Percentiles rank a stretch among this genome's conserved stretches.
Conservation (phyloP, 2,797 vertebrate species). For the Nannoperca obscura region DNA sequence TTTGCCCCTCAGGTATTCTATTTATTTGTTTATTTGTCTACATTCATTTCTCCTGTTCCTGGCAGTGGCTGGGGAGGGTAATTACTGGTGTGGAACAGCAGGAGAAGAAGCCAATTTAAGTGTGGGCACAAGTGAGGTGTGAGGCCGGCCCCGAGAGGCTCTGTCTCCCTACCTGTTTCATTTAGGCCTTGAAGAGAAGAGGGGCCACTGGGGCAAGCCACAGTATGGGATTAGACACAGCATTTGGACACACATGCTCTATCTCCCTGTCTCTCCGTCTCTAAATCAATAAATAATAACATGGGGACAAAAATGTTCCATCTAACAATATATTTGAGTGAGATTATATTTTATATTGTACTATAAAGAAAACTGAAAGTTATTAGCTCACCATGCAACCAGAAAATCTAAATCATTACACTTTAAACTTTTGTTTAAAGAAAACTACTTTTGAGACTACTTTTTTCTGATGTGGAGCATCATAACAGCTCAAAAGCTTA, state of each 20-base stretch:
- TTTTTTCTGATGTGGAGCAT: background rate
- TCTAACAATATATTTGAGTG: constrained; percentile 50
- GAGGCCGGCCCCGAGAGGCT: constrained; percentile 66
- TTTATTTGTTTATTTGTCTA: constrained; percentile 79
- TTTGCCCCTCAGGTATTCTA: constrained; percentile 44
- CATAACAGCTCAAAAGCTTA: constrained; percentile 28
- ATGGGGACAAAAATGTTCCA: constrained; percentile 51
- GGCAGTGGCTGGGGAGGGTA: constrained; percentile 61
- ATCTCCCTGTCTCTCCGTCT: constrained; percentile 42
- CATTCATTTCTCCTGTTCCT: constrained; percentile 65
- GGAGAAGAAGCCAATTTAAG: constrained; percentile 80
- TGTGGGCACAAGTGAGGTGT: constrained; percentile 70
- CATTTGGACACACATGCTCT: constrained; percentile 58
- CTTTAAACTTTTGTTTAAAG: constrained; percentile 10
- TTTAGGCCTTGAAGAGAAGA: constrained; percentile 68
- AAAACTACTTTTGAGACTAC: background rate
- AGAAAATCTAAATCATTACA: constrained; percentile 42
- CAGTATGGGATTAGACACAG: constrained; percentile 75
- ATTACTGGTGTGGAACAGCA: constrained; percentile 79
- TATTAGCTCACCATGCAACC: constrained; percentile 27
- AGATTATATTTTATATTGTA: constrained; percentile 36
- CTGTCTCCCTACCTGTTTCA: constrained; percentile 74
- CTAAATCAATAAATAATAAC: constrained; percentile 75
- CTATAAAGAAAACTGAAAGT: constrained; percentile 36
- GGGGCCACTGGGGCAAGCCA: constrained; percentile 56